Evolutionary conservation across 2,888 invertebrate species (phyloP).

Genomic region (Lycaena phlaeas): DNA sequence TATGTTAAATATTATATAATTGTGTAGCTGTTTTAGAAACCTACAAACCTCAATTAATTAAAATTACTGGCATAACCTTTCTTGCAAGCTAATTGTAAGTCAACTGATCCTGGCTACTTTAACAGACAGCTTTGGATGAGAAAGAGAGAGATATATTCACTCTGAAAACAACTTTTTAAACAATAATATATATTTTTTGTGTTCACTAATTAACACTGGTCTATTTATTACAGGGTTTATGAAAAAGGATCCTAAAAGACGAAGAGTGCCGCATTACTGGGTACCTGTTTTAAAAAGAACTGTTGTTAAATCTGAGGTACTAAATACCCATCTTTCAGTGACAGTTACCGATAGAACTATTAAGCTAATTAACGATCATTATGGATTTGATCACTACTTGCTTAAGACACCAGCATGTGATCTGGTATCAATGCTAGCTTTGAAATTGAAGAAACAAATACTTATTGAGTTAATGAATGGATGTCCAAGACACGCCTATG

Average conservation of each 20-base stretch:
- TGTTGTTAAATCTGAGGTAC: constrained; percentile 91
- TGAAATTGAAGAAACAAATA: constrained; percentile 89
- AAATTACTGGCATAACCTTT: too few relatives aligned
- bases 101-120: too few relatives aligned
- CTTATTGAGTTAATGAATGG: constrained; percentile 79
- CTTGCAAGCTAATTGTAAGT: too few relatives aligned
- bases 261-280: constrained; percentile 90
- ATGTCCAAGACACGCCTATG: constrained; percentile 77
- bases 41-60: too few relatives aligned
- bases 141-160: too few relatives aligned
- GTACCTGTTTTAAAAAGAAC: constrained; percentile 84
- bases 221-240: constrained; percentile 75
- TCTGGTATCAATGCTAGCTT: constrained; percentile 86
- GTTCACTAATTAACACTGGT: too few relatives aligned
- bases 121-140: too few relatives aligned
- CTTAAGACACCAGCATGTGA: constrained; percentile 95
- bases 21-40: too few relatives aligned
- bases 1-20: too few relatives aligned
- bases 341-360: constrained; percentile 89
- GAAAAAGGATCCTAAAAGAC: constrained; percentile 71
- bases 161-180: too few relatives aligned
- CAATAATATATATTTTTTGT: too few relatives aligned
- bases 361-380: constrained; percentile 87
- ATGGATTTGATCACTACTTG: constrained; percentile 96
- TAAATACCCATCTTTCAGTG: constrained; percentile 87